A percentile compares a stretch with the other conserved stretches of the same genome.
These are phyloP conservation scores for Drosophila mayaguana DNA, from an alignment of 2,888 invertebrate species.

Conservation along the genomic window DNA sequence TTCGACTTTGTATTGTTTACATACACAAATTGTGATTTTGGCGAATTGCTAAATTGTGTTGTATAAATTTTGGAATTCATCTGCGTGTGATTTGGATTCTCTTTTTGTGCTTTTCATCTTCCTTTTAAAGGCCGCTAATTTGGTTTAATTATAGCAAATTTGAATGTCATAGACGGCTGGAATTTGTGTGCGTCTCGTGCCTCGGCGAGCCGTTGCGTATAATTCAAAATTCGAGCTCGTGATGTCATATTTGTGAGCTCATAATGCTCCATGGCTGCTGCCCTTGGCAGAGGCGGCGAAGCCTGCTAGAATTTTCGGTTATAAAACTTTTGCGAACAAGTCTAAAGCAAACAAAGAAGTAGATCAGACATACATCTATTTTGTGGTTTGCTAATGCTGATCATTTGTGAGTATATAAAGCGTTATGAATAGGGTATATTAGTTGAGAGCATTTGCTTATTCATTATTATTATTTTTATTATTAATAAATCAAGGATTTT, in stretches of 20 bases:
- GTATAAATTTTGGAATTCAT: slow-evolving; percentile 41
- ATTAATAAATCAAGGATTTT: too few species aligned
- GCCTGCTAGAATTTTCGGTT: neutral
- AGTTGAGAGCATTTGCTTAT: too few species aligned
- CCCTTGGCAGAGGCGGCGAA: slow-evolving; percentile 27
- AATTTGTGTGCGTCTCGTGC: slow-evolving; percentile 5
- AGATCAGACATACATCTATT: neutral
- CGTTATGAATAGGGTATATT: neutral
- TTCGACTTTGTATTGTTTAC: slow-evolving; percentile 60
- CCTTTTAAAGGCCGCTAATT: slow-evolving; percentile 63
- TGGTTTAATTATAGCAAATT: slow-evolving; percentile 71
- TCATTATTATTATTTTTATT: too few species aligned
- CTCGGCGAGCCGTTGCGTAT: slow-evolving; percentile 25
- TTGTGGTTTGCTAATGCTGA: neutral
- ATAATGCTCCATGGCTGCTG: slow-evolving; percentile 32
- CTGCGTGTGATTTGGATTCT: slow-evolving; percentile 6
- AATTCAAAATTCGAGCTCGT: slow-evolving; percentile 53
- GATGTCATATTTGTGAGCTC: slow-evolving; percentile 70
- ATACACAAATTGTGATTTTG: slow-evolving; percentile 37
- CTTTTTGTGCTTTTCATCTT: neutral
- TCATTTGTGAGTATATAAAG: neutral
- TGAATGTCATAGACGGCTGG: slow-evolving; percentile 64
- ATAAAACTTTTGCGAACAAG: neutral
- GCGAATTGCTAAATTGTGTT: slow-evolving; percentile 46
- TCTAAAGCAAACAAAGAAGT: neutral